Evolutionary conservation across 2,888 invertebrate species (phyloP).

Genomic region (Polietes domitor): DNA sequence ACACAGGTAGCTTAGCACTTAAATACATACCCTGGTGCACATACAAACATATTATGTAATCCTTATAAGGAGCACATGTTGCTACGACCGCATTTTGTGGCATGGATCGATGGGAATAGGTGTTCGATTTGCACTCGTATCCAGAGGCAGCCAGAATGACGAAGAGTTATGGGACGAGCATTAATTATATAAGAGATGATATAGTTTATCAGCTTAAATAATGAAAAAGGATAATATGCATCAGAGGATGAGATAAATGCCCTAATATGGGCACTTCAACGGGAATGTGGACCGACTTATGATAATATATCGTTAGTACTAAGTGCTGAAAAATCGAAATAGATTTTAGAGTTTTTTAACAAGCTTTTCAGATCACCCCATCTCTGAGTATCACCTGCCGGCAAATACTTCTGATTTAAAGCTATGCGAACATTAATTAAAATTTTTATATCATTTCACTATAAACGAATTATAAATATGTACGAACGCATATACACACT

Average conservation of each 20-base stretch:
- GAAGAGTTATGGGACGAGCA: constrained; percentile 12
- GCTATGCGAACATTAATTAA: constrained; percentile 30
- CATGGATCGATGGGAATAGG: neutral
- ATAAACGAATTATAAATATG: constrained; percentile 35
- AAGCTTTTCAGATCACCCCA: too few species aligned
- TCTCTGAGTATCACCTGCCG: neutral
- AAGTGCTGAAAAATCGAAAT: too few species aligned
- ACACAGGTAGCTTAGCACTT: neutral
- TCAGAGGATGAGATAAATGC: too few species aligned
- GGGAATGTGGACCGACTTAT: too few species aligned
- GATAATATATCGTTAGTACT: too few species aligned
- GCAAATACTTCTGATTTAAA: neutral
- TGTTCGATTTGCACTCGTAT: neutral
- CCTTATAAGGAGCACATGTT: neutral
- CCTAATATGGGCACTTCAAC: too few species aligned
- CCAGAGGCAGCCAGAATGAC: constrained; percentile 8
- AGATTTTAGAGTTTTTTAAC: too few species aligned
- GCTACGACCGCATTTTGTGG: neutral
- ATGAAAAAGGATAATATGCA: neutral
- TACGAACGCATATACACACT: neutral
- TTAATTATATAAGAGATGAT: constrained; percentile 40
- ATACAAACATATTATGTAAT: neutral
- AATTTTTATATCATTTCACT: constrained; percentile 28
- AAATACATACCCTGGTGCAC: neutral
- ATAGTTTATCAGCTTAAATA: constrained; percentile 29